Base-by-base conservation (phyloP, 2,113 vertebrate species). In the Microcebus tavaratra region DNA sequence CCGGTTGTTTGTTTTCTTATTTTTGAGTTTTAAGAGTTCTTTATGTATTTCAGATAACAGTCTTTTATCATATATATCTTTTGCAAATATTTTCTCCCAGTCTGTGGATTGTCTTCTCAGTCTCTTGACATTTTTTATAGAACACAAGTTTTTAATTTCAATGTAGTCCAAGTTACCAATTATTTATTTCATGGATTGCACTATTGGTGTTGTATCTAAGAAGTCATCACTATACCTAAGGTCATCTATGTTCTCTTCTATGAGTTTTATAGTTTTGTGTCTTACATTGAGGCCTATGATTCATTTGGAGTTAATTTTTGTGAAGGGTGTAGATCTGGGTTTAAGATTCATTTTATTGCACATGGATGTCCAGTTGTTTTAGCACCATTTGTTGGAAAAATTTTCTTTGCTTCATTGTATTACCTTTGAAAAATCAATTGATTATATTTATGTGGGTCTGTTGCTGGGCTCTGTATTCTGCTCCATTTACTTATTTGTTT, bases 241-340 rank as follows among this genome's bases (percentile, higher is more conserved):
- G 55, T 78, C 31, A 48, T 72, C 42, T 63, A 3, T 84, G 45
- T 95, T 73, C 75, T 68, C 36, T 72, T 65, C 70, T 48, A 78
- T 25, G 42, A 45, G 20, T 87, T 80, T 86, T 87, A 45, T 36
- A 61, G 18, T 79, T 95, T 92, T 76, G 8, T 7, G n/a, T 55
- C 78, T 87, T 88, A 61, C 7, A 25, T 39, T 61, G 80, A 73
- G 48, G 21, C 57, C 78, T 94, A 8, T 84, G 20, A 61, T 88
- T 36, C 68, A 25, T 57, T 84, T 94, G 63, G 59, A 95, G 50
- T 87, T 73, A n/a, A 61, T 79, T 96, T 94, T 70, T 75, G 29
- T 80, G 23, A 79, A 53, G 21, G 23, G 8, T 17, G 0, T 57
- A n/a, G 14, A 9, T 57, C 57, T 79, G 34, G 39, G 5, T 70